A percentile compares a stretch with the other conserved stretches of the same genome.
These are phyloP conservation scores for Gallinago media DNA, from an alignment of 2,113 vertebrate genomes.

Conservation along the genomic window DNA sequence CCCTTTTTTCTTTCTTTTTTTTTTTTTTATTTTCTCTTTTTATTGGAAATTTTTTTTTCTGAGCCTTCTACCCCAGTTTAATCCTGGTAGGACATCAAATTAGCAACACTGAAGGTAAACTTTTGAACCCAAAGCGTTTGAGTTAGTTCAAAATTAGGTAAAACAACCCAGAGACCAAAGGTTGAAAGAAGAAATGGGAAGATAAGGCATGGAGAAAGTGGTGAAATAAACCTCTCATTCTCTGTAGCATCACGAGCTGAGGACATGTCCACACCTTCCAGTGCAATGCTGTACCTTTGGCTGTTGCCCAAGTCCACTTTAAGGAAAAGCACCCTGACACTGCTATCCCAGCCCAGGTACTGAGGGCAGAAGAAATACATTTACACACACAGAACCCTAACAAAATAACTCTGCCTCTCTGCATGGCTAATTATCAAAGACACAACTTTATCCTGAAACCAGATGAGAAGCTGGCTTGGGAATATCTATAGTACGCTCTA, in stretches of 20 bases:
- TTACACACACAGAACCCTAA: not conserved
- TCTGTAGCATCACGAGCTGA: not conserved
- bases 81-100: not conserved
- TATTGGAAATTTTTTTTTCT: not conserved
- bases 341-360: not conserved
- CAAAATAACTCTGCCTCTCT: not conserved
- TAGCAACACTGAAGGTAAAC: not conserved
- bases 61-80: not conserved
- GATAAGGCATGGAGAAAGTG: not conserved
- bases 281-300: not conserved
- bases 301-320: not conserved
- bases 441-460: not conserved
- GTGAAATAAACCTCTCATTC: not conserved
- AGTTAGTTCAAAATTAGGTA: not conserved
- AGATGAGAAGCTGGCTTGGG: not conserved
- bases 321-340: not conserved
- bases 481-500: not conserved
- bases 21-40: not conserved
- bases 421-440: not conserved
- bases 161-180: not conserved
- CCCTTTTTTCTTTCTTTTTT: not conserved
- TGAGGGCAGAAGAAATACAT: not conserved
- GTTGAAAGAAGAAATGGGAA: slow-evolving; percentile 13
- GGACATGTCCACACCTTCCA: not conserved
- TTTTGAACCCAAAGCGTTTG: not conserved